Conservation (phyloP, 2,888 invertebrate genomes). For the Euphydryas editha region DNA sequence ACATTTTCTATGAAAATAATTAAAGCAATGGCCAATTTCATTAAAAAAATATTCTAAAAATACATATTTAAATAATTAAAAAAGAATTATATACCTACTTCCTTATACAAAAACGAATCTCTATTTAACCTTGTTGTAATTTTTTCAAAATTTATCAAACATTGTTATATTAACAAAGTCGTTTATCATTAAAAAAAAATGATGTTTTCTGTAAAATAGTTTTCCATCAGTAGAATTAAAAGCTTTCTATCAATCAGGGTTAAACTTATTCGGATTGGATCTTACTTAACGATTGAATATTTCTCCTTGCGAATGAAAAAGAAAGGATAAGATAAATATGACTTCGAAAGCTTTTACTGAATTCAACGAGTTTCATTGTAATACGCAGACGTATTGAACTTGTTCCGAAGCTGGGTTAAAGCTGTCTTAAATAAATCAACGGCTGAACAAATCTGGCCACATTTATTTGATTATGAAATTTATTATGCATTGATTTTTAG, state of each 20-base stretch:
- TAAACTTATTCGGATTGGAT: conserved; percentile 54
- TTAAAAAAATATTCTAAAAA: too few species aligned
- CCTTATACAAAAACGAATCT: too few species aligned
- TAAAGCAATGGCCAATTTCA: too few species aligned
- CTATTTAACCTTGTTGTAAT: too few species aligned
- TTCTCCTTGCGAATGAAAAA: conserved; percentile 51
- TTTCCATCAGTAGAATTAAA: not conserved
- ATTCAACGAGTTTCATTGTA: conserved; percentile 35
- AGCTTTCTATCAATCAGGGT: conserved; percentile 53
- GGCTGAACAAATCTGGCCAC: conserved; percentile 13
- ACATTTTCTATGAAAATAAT: too few species aligned
- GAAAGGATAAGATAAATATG: conserved; percentile 60
- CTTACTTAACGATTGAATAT: conserved; percentile 59
- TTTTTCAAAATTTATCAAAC: too few species aligned
- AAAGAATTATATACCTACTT: too few species aligned
- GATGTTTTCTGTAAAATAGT: not conserved
- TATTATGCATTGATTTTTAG: not conserved
- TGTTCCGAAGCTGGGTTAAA: conserved; percentile 16
- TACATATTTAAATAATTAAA: too few species aligned
- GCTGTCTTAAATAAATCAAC: conserved; percentile 16
- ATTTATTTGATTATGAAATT: conserved; percentile 7
- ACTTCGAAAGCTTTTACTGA: conserved; percentile 54
- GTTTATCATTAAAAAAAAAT: too few species aligned
- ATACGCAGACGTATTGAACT: conserved; percentile 15
- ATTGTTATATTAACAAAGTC: too few species aligned